Percentiles rank a stretch among this genome's conserved stretches.
phyloP scores from a whole-genome alignment of 2,888 invertebrate genomes.

The Phortica magna region DNA sequence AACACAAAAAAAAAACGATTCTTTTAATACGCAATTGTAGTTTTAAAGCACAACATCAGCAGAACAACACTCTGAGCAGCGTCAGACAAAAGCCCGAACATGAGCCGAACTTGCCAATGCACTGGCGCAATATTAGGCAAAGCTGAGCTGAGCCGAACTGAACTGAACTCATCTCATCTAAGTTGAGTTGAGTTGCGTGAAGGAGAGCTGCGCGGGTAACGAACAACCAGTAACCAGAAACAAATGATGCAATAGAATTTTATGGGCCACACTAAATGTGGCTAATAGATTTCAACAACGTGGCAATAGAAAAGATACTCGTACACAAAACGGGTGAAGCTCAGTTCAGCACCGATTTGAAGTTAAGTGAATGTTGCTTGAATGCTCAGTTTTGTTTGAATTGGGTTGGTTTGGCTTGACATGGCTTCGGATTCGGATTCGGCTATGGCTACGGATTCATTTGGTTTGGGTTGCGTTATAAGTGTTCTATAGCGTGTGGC shows the following conservation, averaged over 20 bases:
- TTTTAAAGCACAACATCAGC: slow-evolving; percentile 2
- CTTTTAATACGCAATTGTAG: slow-evolving; percentile 30
- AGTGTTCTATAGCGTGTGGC: slow-evolving; percentile 1
- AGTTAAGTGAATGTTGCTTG: neutral
- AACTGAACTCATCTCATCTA: neutral
- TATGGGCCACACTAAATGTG: slow-evolving; percentile 73
- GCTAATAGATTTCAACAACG: slow-evolving; percentile 72
- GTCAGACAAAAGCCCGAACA: neutral
- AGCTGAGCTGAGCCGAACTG: neutral
- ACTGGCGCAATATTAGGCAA: neutral
- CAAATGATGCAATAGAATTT: slow-evolving; percentile 72
- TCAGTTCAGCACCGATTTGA: neutral
- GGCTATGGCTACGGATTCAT: neutral
- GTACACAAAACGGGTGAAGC: neutral
- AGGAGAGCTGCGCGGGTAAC: slow-evolving; percentile 6
- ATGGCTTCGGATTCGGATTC: neutral
- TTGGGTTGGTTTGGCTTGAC: slow-evolving; percentile 55
- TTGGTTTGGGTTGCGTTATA: slow-evolving; percentile 6
- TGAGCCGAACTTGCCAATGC: neutral
- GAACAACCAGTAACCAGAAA: slow-evolving; percentile 59
- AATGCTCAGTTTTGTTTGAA: neutral
- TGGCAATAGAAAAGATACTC: slow-evolving; percentile 68
- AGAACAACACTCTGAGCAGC: neutral
- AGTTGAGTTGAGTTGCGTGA: neutral
- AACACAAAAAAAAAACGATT: neutral